Evolutionary conservation across 2,797 vertebrate genomes (phyloP).

Genomic region (Pterois miles): DNA sequence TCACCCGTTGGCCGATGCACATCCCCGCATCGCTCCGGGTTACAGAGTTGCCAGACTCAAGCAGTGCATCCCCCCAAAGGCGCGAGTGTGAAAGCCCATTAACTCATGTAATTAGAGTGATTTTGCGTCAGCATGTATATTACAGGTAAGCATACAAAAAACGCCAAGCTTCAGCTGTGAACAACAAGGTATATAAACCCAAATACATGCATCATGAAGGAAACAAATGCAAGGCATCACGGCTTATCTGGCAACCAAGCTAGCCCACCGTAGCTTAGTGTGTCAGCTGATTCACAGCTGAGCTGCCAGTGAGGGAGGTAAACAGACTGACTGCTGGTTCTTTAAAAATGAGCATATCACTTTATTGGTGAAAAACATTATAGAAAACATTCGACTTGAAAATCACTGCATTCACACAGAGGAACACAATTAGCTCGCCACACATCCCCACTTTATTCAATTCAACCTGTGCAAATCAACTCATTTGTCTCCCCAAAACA

Average conservation of each 20-base stretch:
- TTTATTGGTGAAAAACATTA: slow-evolving; percentile 57
- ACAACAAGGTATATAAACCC: background rate
- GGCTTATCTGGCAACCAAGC: slow-evolving; percentile 56
- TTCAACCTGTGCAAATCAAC: slow-evolving; percentile 24
- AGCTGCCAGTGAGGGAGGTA: background rate
- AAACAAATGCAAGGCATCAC: background rate
- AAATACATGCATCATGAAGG: background rate
- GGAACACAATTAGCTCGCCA: background rate
- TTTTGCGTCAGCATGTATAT: rapidly evolving
- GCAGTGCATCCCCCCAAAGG: background rate
- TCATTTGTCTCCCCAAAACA: background rate
- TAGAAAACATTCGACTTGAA: slow-evolving; percentile 22
- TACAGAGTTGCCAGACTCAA: slow-evolving; percentile 36
- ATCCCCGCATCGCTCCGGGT: too few species aligned
- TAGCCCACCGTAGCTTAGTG: background rate
- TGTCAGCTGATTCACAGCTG: slow-evolving; percentile 56
- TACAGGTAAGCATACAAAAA: rapidly evolving
- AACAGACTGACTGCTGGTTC: background rate
- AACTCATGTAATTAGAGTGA: background rate
- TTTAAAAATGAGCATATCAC: slow-evolving; percentile 14
- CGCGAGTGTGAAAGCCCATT: rapidly evolving
- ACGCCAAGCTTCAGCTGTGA: background rate
- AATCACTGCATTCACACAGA: slow-evolving; percentile 5
- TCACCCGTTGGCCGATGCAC: slow-evolving; percentile 50
- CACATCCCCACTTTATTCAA: slow-evolving; percentile 9